These are phyloP conservation scores for Chiroxiphia lanceolata DNA, from an alignment of 2,797 vertebrate species.

Conservation along the genomic window DNA sequence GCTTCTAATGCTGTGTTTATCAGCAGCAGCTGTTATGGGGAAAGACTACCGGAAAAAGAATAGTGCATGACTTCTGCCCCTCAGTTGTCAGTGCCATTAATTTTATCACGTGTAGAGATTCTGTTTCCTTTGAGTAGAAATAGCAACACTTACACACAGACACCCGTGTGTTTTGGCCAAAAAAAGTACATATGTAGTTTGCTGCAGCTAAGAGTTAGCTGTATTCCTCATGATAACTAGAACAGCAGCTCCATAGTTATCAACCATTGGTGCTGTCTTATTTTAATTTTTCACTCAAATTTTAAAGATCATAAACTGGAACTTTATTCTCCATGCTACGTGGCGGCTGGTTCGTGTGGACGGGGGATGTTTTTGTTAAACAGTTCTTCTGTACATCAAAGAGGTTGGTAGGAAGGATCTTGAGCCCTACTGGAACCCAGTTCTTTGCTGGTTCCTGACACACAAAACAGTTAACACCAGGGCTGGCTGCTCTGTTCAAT, in stretches of 20 bases:
- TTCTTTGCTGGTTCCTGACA: not conserved
- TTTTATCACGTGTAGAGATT: not conserved
- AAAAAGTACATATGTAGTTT: not conserved
- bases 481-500: not conserved
- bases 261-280: rapidly evolving
- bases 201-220: not conserved
- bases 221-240: not conserved
- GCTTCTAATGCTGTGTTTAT: not conserved
- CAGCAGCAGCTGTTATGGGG: not conserved
- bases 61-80: not conserved
- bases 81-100: not conserved
- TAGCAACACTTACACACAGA: not conserved
- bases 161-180: not conserved
- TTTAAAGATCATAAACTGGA: not conserved
- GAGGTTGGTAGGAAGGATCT: not conserved
- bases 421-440: not conserved
- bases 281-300: not conserved
- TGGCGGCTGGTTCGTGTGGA: rapidly evolving
- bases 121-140: not conserved
- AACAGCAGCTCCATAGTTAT: not conserved
- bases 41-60: not conserved
- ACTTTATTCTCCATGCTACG: not conserved
- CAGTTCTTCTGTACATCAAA: not conserved
- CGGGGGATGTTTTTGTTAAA: not conserved
- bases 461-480: not conserved